Percentiles rank a stretch among this genome's conserved stretches.
Conservation (phyloP, 2,888 invertebrate species). For the Fragum whitleyi region DNA sequence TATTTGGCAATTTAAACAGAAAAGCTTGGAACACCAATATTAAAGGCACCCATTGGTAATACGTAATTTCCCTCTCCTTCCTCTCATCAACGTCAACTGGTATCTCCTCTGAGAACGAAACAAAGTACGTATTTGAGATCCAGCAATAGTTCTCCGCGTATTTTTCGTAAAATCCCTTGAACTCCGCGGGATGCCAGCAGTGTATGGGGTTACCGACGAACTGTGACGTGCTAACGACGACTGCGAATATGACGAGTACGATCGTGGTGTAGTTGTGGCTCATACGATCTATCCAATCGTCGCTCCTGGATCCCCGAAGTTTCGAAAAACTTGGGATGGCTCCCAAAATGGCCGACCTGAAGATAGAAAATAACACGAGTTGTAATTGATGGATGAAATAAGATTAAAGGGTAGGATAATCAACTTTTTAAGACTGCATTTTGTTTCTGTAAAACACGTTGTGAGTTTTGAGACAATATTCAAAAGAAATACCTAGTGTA, state of each 20-base stretch:
- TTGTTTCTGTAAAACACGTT: neutral
- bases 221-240: conserved; percentile 77
- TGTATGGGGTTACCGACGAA: conserved; percentile 79
- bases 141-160: conserved; percentile 78
- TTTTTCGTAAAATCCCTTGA: conserved; percentile 72
- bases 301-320: conserved; percentile 74
- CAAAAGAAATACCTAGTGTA: no score
- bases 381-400: neutral
- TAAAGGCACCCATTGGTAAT: conserved; percentile 78
- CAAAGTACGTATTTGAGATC: conserved; percentile 78
- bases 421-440: neutral
- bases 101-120: conserved; percentile 71
- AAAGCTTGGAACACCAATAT: conserved; percentile 76
- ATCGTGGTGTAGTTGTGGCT: conserved; percentile 77
- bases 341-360: conserved; percentile 74
- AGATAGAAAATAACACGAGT: conserved; percentile 5
- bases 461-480: neutral
- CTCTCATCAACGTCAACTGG: conserved; percentile 68
- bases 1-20: conserved; percentile 75
- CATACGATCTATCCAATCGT: conserved; percentile 80
- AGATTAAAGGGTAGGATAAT: neutral
- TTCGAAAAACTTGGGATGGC: conserved; percentile 74
- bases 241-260: conserved; percentile 77
- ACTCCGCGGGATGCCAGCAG: conserved; percentile 78
- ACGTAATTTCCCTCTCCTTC: conserved; percentile 72